Percentiles rank a stretch among this genome's conserved stretches.
Evolutionary conservation across 2,888 invertebrate genomes (phyloP).

Genomic region (Deilephila porcellus): DNA sequence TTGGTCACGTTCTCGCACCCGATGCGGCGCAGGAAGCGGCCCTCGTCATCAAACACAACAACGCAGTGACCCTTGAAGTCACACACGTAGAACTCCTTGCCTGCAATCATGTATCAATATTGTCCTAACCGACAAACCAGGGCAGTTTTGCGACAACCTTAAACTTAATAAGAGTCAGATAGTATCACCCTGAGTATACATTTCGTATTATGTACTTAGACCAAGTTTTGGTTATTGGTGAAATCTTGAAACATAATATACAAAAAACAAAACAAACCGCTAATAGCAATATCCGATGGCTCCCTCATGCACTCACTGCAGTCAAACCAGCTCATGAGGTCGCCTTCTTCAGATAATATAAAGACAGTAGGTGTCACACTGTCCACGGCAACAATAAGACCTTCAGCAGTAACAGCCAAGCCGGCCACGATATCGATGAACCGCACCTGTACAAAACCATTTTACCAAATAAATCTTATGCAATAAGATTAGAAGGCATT

Average conservation of each 20-base stretch:
- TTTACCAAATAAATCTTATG: no score
- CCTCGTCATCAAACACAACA: conserved; percentile 97
- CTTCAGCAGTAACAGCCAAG: conserved; percentile 95
- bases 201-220: no score
- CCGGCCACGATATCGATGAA: conserved; percentile 97
- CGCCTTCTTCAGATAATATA: conserved; percentile 95
- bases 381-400: conserved; percentile 98
- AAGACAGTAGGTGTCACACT: conserved; percentile 98
- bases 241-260: neutral
- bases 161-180: no score
- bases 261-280: conserved; percentile 84
- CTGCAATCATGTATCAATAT: conserved; percentile 70
- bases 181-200: no score
- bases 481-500: neutral
- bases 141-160: no score
- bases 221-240: neutral
- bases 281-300: conserved; percentile 98
- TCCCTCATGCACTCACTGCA: conserved; percentile 99
- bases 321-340: conserved; percentile 97
- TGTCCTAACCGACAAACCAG: neutral
- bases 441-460: conserved; percentile 71
- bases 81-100: conserved; percentile 97
- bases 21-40: conserved; percentile 95
- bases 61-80: conserved; percentile 99
- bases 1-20: conserved; percentile 98